Evolutionary conservation across 2,888 invertebrate genomes (phyloP), one percentile per base, ranked within the genome.

Genomic region (Ennomos quercinarius): DNA sequence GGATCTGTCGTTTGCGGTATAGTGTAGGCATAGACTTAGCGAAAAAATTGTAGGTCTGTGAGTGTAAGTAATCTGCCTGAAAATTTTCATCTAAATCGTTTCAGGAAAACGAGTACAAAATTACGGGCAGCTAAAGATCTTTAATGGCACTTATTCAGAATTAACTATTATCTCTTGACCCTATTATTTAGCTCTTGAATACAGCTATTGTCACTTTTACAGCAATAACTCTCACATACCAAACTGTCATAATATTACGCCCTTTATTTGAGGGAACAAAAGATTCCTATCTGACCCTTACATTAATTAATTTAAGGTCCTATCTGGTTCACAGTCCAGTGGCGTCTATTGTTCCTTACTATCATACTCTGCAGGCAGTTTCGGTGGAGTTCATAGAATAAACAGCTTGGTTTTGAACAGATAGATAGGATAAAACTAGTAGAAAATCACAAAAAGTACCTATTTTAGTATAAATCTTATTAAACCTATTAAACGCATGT

Each of bases 271-370:
- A 65, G 40, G 43, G 56, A 57, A 72, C 72, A 72, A 72, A 68
- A 72, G 72, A 72, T 66, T 55, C 60, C 60, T 64, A 72, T 72
- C 69, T 70, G 67, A 70, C 70, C 71, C 76, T 77, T 68, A 53
- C 66, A 62, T 78, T 80, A 80, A 81, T 81, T 82, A 78, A 82
- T 81, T 79, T 78, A 76, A 76, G 78, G 73, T 63, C 64, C 68
- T 82, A 81, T 81, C 81, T 75, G 72, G 77, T 81, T 82, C 64
- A 81, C 78, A 77, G 80, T 75, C 78, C 77, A 77, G 67, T 72
- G 76, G 56, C 63, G 67, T 54, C 74, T 68, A 78, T 81, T 81
- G 79, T 80, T 68, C 70, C 40, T 9, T 47, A 61, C 70, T 78
- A 79, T 80, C 78, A 64, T 66, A 57, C 61, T 70, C 68, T 62